A percentile compares a stretch with the other conserved stretches of the same genome.
phyloP scores from a whole-genome alignment of 2,797 vertebrate species.

The Acanthurus leucopareius region DNA sequence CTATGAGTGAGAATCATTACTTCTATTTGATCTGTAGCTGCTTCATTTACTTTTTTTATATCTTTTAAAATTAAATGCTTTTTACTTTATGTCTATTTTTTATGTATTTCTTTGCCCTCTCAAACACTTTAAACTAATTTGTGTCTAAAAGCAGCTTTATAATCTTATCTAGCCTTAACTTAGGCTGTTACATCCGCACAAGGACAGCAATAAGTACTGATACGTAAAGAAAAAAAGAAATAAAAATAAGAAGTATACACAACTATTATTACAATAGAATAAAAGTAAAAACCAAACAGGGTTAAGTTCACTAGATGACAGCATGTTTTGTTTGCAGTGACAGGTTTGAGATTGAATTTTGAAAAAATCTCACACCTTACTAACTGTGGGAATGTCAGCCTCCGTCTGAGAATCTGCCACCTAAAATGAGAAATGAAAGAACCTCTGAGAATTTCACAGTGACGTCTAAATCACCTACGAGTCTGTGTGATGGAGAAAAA shows the following conservation, averaged over 20 bases:
- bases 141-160: no score
- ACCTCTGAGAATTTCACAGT: constrained; percentile 34
- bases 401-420: constrained; percentile 71
- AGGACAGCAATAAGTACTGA: not conserved
- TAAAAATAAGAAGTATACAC: not conserved
- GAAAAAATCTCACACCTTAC: constrained; percentile 55
- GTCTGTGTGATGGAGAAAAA: not conserved
- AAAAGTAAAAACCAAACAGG: not conserved
- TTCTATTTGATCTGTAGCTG: no score
- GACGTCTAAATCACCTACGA: constrained; percentile 17
- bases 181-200: not conserved
- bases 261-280: not conserved
- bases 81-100: no score
- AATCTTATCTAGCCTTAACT: not conserved
- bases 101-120: no score
- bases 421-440: constrained; percentile 64
- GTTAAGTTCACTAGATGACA: not conserved
- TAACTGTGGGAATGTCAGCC: constrained; percentile 57
- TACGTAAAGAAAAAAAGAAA: not conserved
- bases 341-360: not conserved
- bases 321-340: constrained; percentile 6
- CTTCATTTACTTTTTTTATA: no score
- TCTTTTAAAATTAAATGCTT: no score
- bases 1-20: no score
- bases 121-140: no score